Conservation (phyloP, 2,113 vertebrate species). For the Alectura lathami region DNA sequence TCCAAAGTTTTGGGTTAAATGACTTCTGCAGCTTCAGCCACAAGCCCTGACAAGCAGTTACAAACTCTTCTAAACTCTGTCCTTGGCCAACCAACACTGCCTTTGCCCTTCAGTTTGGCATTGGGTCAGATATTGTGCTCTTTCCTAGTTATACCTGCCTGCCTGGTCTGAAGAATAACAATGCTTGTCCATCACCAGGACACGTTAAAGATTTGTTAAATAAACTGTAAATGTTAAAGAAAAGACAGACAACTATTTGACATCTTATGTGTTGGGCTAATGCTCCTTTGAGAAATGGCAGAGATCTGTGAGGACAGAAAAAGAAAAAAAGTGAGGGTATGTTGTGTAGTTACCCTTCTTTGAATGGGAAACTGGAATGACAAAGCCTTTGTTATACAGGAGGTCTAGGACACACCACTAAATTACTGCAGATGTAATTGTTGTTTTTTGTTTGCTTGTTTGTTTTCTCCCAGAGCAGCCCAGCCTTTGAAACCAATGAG, state of each 20-base stretch:
- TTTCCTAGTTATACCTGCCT: neutral
- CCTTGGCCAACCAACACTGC: neutral
- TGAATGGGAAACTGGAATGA: neutral
- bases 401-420: neutral
- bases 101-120: neutral
- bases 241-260: neutral
- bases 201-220: neutral
- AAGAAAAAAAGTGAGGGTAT: neutral
- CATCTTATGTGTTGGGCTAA: neutral
- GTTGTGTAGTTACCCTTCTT: neutral
- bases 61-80: neutral
- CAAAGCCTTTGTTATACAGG: neutral
- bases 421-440: neutral
- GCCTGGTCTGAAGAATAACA: neutral
- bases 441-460: neutral
- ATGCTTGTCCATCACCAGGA: neutral
- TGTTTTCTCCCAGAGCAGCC: neutral
- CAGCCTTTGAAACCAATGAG: neutral
- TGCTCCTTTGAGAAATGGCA: neutral
- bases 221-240: neutral
- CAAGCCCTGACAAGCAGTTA: neutral
- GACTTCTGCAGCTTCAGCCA: neutral
- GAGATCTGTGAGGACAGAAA: neutral
- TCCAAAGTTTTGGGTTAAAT: accelerated
- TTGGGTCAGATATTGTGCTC: neutral